Percentiles rank a stretch among this genome's conserved stretches.
These are phyloP conservation scores for Alosa alosa DNA, from an alignment of 2,113 vertebrate genomes.

Conservation along the genomic window DNA sequence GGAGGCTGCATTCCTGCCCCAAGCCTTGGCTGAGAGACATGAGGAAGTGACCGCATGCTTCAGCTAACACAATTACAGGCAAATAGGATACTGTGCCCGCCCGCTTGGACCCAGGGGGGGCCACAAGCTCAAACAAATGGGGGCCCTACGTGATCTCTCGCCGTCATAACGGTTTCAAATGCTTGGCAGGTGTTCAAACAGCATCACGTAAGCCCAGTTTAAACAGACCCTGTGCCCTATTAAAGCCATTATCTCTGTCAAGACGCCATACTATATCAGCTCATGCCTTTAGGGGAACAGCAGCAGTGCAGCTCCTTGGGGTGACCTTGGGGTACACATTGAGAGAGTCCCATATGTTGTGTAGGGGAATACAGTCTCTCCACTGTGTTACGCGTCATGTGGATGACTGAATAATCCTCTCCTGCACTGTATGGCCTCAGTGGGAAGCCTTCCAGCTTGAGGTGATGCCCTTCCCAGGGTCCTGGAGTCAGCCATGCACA, in stretches of 20 bases:
- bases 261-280: background rate
- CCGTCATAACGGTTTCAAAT: constrained; percentile 2
- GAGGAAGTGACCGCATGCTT: constrained; percentile 17
- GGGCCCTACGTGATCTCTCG: background rate
- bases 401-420: background rate
- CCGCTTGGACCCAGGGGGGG: background rate
- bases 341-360: background rate
- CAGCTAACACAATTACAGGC: constrained; percentile 12
- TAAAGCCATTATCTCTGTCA: background rate
- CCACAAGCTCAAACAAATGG: background rate
- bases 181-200: background rate
- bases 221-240: background rate
- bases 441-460: background rate
- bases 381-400: background rate
- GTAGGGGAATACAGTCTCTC: background rate
- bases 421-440: background rate
- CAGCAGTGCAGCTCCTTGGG: background rate
- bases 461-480: background rate
- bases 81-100: background rate
- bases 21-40: background rate
- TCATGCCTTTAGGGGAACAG: background rate
- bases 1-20: constrained; percentile 2
- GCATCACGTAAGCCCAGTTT: background rate
- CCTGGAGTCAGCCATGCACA: background rate
- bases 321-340: background rate